These are phyloP conservation scores for Dendronephthya gigantea DNA, from an alignment of 64 coral and sea anemone species.

Conservation along the genomic window DNA sequence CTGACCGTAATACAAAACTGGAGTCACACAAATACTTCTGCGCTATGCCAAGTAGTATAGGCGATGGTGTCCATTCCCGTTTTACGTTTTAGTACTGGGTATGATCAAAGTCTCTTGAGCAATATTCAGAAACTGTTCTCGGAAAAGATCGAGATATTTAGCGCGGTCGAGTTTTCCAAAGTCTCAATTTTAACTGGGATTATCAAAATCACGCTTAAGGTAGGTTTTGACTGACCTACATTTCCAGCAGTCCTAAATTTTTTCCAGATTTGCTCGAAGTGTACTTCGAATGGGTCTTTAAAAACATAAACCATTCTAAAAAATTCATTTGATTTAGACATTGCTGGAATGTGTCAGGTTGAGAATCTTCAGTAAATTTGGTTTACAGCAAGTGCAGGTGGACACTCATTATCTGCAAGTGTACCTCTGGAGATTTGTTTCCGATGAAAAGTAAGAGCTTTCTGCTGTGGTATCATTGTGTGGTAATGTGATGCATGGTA, in stretches of 20 bases:
- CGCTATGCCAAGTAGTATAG: too few species aligned
- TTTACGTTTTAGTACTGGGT: constrained; percentile 52
- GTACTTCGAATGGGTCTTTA: too few species aligned
- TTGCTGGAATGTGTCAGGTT: constrained; percentile 73
- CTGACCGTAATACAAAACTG: too few species aligned
- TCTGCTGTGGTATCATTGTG: too few species aligned
- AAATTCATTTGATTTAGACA: constrained; percentile 57
- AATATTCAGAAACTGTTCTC: constrained; percentile 96
- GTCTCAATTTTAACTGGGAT: constrained; percentile 92
- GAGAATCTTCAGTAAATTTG: constrained; percentile 87
- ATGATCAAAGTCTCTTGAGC: constrained; percentile 78
- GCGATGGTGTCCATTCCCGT: too few species aligned
- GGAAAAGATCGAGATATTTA: constrained; percentile 94
- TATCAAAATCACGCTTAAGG: constrained; percentile 85
- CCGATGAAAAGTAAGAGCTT: constrained; percentile 74
- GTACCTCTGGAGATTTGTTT: constrained; percentile 89
- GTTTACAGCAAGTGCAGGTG: constrained; percentile 86
- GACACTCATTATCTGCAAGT: constrained; percentile 91
- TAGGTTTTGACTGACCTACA: neutral
- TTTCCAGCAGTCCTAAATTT: too few species aligned
- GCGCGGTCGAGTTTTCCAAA: constrained; percentile 90
- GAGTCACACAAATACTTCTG: too few species aligned
- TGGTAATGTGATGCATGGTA: too few species aligned
- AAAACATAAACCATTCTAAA: too few species aligned
- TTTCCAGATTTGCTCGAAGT: too few species aligned